These are phyloP conservation scores for Corythaixoides concolor DNA, from an alignment of 2,113 vertebrate species.

Conservation along the genomic window DNA sequence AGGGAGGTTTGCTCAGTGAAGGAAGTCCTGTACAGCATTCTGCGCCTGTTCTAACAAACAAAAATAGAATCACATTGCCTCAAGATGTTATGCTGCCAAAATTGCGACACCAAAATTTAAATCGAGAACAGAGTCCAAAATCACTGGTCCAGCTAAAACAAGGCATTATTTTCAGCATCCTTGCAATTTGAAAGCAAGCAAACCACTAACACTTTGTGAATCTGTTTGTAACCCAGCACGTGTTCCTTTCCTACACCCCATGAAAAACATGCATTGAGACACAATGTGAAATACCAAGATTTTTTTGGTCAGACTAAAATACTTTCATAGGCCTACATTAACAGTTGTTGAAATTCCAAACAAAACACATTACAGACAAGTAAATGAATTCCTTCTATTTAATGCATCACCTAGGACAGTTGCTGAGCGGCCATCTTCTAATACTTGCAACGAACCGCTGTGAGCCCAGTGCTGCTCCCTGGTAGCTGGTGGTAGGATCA, in stretches of 20 bases:
- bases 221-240: neutral
- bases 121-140: neutral
- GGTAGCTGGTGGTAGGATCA: neutral
- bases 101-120: neutral
- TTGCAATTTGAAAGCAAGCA: neutral
- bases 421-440: neutral
- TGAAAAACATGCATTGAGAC: neutral
- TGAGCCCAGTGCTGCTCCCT: neutral
- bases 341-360: neutral
- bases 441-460: neutral
- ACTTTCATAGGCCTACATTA: neutral
- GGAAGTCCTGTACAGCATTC: neutral
- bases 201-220: neutral
- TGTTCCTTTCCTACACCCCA: neutral
- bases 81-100: neutral
- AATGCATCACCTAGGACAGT: neutral
- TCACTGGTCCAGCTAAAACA: neutral
- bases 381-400: neutral
- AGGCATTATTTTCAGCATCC: neutral
- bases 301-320: neutral
- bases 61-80: neutral
- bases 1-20: neutral
- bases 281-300: neutral
- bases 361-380: neutral
- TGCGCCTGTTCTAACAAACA: neutral